Base-by-base conservation (phyloP, 2,888 invertebrate species). In the Crematogaster levior region DNA sequence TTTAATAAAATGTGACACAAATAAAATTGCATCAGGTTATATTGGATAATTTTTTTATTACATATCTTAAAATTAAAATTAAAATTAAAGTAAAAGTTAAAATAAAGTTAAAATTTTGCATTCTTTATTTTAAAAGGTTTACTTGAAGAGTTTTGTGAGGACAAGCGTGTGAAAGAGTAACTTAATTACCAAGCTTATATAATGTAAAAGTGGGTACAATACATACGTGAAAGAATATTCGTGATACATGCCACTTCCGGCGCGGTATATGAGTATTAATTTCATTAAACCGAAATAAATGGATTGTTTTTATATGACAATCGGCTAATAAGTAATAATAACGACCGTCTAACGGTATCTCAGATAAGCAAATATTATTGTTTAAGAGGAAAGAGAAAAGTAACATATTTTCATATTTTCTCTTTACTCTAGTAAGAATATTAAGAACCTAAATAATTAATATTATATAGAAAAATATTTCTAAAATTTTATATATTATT, bases 281-380 rank as follows among this genome's bases (percentile, higher is more conserved):
- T 60, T 60, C 12, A 60, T 60, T 21, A n/a, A 60, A 12, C 12
- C n/a, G n/a, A 60, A 60, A 37, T 60, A 60, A 60, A 60, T 60
- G 34, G 12, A 60, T 12, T 37, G 21, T 34, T 60, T n/a, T n/a
- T n/a, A 30, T 60, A 21, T 10, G 18, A 53, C 18, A 65, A 43
- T 15, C 15, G 21, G 4, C 30, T 30, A 27, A n/a, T n/a, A n/a
- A n/a, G n/a, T n/a, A n/a, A n/a, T 43, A 37, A 48, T 10, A 56
- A 72, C 18, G 53, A 56, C 40, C 18, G 7, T 15, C 4, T 40
- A 40, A 40, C 40, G 1, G 3, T 21, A 56, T 58, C 24, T 6
- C 21, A 12, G 24, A n/a, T 53, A 40, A 24, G 9, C 18, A 70
- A 9, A 66, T 18, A 18, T 70, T 6, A 6, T 37, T 10, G 6